A percentile compares a stretch with the other conserved stretches of the same genome.
Conservation (phyloP, 2,797 vertebrate genomes). For the Myotis pilosus region DNA sequence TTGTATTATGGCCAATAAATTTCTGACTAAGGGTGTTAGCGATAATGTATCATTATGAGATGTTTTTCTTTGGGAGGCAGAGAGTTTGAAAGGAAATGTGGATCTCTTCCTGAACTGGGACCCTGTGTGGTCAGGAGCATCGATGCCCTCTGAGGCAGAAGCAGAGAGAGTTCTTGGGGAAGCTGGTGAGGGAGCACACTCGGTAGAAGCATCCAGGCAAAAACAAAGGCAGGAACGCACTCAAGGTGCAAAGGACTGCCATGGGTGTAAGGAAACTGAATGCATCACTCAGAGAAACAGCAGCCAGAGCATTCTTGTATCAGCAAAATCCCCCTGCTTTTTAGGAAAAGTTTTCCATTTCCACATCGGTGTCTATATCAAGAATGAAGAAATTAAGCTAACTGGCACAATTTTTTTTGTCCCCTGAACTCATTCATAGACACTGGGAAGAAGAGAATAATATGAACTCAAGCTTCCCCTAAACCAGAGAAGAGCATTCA, state of each 20-base stretch:
- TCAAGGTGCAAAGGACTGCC: background rate
- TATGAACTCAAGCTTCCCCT: background rate
- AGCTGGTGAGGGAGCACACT: background rate
- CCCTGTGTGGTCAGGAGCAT: conserved; percentile 70
- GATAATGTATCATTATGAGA: conserved; percentile 71
- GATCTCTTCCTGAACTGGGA: conserved; percentile 70
- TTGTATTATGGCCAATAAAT: conserved; percentile 72
- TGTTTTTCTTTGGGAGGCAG: conserved; percentile 76
- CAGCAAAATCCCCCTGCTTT: background rate
- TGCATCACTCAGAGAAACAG: background rate
- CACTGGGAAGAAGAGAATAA: background rate
- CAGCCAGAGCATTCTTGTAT: background rate
- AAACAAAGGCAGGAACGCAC: background rate
- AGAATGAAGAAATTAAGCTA: background rate
- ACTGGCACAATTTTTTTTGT: background rate
- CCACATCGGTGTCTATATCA: background rate
- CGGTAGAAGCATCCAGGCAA: background rate
- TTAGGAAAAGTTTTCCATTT: background rate
- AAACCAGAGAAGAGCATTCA: background rate
- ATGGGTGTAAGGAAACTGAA: background rate
- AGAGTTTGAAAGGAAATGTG: conserved; percentile 77
- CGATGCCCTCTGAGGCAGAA: background rate
- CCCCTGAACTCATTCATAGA: conserved; percentile 8
- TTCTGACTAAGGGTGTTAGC: conserved; percentile 76
- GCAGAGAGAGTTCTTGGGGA: background rate